A percentile compares a stretch with the other conserved stretches of the same genome.
Conservation (phyloP, 2,113 vertebrate genomes). For the Cryptoleucopteryx plumbea region DNA sequence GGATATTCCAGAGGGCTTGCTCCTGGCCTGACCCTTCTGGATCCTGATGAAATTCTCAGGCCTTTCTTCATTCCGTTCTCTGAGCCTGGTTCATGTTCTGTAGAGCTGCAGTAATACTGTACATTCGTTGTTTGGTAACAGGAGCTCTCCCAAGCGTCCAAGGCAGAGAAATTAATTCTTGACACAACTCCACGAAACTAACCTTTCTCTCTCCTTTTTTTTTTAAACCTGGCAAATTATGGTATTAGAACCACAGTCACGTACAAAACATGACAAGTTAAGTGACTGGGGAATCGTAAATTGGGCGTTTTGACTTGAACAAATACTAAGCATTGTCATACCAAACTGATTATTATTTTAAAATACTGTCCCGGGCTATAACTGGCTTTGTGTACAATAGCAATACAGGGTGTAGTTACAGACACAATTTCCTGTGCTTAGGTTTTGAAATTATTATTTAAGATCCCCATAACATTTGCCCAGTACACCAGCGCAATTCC, state of each 20-base stretch:
- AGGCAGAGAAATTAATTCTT: not conserved
- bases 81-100: not conserved
- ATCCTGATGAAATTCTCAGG: not conserved
- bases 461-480: constrained; percentile 11
- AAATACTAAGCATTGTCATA: constrained; percentile 31
- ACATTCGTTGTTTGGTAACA: not conserved
- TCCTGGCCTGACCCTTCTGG: not conserved
- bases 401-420: constrained; percentile 51
- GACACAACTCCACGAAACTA: not conserved
- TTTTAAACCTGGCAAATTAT: not conserved
- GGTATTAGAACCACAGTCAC: not conserved
- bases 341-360: constrained; percentile 5
- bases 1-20: not conserved
- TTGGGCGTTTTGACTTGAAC: constrained; percentile 5
- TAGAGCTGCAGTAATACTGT: not conserved
- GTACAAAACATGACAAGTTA: not conserved
- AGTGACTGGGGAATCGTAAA: not conserved
- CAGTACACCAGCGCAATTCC: constrained; percentile 42
- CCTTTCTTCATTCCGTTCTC: not conserved
- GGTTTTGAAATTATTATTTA: constrained; percentile 47
- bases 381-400: constrained; percentile 32
- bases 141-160: not conserved
- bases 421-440: constrained; percentile 59
- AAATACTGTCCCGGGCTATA: constrained; percentile 37
- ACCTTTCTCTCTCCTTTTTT: not conserved